A percentile compares a stretch with the other conserved stretches of the same genome.
Evolutionary conservation across 2,797 vertebrate genomes (phyloP).

Genomic region (Zalophus californianus): DNA sequence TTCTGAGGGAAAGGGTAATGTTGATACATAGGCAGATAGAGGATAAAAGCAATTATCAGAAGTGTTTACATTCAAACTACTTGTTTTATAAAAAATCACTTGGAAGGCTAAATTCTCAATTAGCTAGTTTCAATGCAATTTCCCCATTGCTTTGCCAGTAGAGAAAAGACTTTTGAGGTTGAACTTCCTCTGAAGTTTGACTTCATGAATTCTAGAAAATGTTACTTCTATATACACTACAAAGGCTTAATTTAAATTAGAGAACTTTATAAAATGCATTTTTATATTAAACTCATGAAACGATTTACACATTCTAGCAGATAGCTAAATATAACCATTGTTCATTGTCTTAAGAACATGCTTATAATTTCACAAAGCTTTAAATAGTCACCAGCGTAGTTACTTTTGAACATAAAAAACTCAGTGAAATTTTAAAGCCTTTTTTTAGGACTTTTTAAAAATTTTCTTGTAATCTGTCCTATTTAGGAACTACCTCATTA

Average conservation of each 20-base stretch:
- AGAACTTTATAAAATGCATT: neutral
- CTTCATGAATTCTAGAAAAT: constrained; percentile 36
- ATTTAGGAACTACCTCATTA: constrained; percentile 32
- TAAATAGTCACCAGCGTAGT: neutral
- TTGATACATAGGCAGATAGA: neutral
- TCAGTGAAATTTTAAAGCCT: neutral
- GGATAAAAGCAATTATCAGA: neutral
- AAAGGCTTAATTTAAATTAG: neutral
- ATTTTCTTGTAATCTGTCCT: neutral
- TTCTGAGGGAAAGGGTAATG: accelerated
- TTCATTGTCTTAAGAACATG: neutral
- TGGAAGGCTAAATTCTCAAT: neutral
- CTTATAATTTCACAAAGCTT: constrained; percentile 30
- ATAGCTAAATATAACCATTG: neutral
- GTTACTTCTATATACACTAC: neutral
- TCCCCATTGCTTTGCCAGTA: neutral
- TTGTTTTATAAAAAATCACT: constrained; percentile 37
- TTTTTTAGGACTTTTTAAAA: neutral
- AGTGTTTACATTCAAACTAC: neutral
- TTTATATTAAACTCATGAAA: constrained; percentile 45
- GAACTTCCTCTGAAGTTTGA: constrained; percentile 53
- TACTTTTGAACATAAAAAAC: neutral
- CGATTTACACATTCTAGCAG: neutral
- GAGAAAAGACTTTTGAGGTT: neutral
- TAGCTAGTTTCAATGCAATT: constrained; percentile 14